These are phyloP conservation scores for Ethmia dodecea DNA, from an alignment of 2,888 invertebrate species.

Conservation along the genomic window DNA sequence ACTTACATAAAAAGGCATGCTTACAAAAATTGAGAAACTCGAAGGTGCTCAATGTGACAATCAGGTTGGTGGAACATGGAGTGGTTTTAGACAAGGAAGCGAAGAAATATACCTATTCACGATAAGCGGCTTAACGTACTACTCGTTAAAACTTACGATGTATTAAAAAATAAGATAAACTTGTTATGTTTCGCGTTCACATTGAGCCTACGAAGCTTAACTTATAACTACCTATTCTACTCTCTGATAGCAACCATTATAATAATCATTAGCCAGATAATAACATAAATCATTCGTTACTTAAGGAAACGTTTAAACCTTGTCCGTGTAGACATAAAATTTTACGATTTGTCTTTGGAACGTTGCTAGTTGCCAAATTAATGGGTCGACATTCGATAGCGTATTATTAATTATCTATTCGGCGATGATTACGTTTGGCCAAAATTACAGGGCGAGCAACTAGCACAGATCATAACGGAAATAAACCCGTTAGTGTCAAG, in stretches of 20 bases:
- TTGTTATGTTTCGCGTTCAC: too few species aligned
- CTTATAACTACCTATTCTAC: too few species aligned
- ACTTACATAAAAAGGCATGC: neutral
- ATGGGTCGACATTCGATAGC: conserved; percentile 35
- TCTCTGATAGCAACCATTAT: conserved; percentile 26
- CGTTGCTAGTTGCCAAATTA: conserved; percentile 43
- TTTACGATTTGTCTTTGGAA: conserved; percentile 44
- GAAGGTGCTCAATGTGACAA: too few species aligned
- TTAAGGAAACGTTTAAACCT: conserved; percentile 43
- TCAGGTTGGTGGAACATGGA: too few species aligned
- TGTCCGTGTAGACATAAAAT: conserved; percentile 39
- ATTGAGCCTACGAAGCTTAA: too few species aligned
- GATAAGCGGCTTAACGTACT: too few species aligned
- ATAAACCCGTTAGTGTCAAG: conserved; percentile 21
- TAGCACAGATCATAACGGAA: conserved; percentile 19
- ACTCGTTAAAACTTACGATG: too few species aligned
- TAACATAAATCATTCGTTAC: conserved; percentile 49
- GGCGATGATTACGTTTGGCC: conserved; percentile 5
- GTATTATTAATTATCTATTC: conserved; percentile 20
- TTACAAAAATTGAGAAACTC: neutral
- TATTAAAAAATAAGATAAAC: too few species aligned
- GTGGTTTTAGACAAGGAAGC: too few species aligned
- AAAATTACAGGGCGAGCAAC: conserved; percentile 16
- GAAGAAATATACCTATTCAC: too few species aligned
- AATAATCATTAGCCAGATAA: conserved; percentile 38